Conservation (phyloP, 1,140 invertebrate genomes). For the Aporrectodea caliginosa region DNA sequence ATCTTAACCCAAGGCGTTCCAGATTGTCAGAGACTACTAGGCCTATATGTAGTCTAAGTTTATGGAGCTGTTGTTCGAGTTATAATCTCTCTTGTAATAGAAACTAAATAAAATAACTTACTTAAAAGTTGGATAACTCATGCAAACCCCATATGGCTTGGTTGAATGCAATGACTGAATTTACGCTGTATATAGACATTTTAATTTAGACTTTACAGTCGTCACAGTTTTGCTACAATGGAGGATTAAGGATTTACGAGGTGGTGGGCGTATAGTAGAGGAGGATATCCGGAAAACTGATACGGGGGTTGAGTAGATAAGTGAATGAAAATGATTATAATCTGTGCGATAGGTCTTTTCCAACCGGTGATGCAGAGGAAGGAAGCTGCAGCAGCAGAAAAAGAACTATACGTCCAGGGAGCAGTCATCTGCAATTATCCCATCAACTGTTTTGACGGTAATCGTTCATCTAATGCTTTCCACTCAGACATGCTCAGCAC, state of each 20-base stretch:
- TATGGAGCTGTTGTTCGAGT: not conserved
- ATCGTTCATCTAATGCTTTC: too few relatives aligned
- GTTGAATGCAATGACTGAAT: too few relatives aligned
- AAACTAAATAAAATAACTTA: not conserved
- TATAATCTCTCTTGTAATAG: not conserved
- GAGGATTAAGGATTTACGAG: not conserved
- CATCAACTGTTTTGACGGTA: constrained; percentile 46
- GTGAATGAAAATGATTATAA: not conserved
- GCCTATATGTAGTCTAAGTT: not conserved
- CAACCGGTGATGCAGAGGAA: not conserved
- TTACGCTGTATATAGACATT: too few relatives aligned
- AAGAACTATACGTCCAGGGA: constrained; percentile 40
- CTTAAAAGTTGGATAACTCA: too few relatives aligned
- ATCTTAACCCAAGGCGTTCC: not conserved
- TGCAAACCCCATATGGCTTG: too few relatives aligned
- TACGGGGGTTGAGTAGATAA: not conserved
- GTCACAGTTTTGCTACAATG: not conserved
- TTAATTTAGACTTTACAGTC: too few relatives aligned
- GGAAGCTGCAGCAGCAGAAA: not conserved
- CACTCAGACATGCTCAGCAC: too few relatives aligned
- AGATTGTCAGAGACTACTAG: not conserved
- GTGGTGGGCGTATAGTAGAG: not conserved
- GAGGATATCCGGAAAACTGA: not conserved
- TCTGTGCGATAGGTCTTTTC: not conserved
- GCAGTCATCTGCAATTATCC: constrained; percentile 46